Percentiles rank a stretch among this genome's conserved stretches.
Evolutionary conservation across 2,797 vertebrate species (phyloP).

Genomic region (Dromococcyx pavoninus): DNA sequence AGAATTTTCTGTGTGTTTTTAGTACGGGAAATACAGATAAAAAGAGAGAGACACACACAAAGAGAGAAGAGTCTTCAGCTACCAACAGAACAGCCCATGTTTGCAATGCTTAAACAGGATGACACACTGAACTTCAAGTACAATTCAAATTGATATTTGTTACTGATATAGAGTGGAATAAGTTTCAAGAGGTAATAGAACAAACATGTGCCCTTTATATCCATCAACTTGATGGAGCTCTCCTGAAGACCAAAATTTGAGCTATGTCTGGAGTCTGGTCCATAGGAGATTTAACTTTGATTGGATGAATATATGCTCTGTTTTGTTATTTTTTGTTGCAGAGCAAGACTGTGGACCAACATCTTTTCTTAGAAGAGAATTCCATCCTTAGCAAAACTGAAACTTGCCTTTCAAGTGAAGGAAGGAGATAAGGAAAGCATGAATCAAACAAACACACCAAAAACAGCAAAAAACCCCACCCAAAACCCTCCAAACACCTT

Average conservation of each 20-base stretch:
- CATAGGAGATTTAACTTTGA: not conserved
- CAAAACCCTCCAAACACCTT: not conserved
- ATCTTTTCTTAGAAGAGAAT: not conserved
- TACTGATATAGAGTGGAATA: not conserved
- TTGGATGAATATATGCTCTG: not conserved
- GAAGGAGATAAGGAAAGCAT: not conserved
- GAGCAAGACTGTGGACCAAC: not conserved
- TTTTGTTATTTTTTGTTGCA: not conserved
- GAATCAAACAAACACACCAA: not conserved
- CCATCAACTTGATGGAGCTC: not conserved
- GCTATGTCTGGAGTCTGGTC: not conserved
- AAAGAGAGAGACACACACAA: not conserved
- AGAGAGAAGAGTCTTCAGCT: not conserved
- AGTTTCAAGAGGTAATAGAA: not conserved
- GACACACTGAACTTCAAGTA: not conserved
- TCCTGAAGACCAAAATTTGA: not conserved
- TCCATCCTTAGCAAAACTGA: not conserved
- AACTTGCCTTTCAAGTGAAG: not conserved
- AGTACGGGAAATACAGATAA: not conserved
- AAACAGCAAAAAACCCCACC: not conserved
- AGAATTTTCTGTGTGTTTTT: not conserved
- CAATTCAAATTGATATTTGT: not conserved
- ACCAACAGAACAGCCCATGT: not conserved
- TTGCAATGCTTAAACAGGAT: not conserved
- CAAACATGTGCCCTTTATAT: not conserved